Base-by-base conservation (phyloP, 2,797 vertebrate species). In the Enteromius radiatus region DNA sequence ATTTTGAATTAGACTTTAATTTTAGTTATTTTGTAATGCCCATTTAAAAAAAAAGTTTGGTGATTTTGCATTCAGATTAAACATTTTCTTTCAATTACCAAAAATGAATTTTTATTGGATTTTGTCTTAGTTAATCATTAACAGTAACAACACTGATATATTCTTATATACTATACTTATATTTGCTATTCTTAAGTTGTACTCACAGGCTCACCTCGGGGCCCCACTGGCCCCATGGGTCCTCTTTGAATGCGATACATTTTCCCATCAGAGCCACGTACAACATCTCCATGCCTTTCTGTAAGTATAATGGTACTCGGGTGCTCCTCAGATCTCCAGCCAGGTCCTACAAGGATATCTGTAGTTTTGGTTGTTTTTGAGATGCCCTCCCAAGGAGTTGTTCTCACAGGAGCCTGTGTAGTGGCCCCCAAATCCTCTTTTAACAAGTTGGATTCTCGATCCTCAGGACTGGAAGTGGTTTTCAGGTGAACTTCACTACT, bases 201-300 rank as follows among this genome's bases (percentile, higher is more conserved):
- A 94, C 96, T 96, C 87, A 97, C 96, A 19, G 94, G 92, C 67
- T 84, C 83, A 68, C 96, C 96, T 0, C 92, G 92, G 0, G 91
- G 92, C 8, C 96, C 96, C 0, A 92, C 92, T 70, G 84, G 84
- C 3, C 96, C 96, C 0, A 85, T 89, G 0, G 90, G 91, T 4
- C 96, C 96, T 0, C 82, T 92, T 28, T 90, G 91, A 49, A 95
- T 56, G 0, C 19, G 87, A 68, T 92, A 91, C 64, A 5, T 88
- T 73, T 86, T 93, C 3, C 91, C 86, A 0, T 71, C 92, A 5
- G 88, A 91, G 1, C 85, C 91, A 67, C 81, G 63, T 0, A 83
- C 80, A 80, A 92, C 1, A 68, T 91, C 88, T 64, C 88, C 87
- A 0, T 92, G 88, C 84, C 81, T 91, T 84, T 87, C 89, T 61